phyloP scores from a whole-genome alignment of 2,113 vertebrate genomes.

The Australoheros scitulus region DNA sequence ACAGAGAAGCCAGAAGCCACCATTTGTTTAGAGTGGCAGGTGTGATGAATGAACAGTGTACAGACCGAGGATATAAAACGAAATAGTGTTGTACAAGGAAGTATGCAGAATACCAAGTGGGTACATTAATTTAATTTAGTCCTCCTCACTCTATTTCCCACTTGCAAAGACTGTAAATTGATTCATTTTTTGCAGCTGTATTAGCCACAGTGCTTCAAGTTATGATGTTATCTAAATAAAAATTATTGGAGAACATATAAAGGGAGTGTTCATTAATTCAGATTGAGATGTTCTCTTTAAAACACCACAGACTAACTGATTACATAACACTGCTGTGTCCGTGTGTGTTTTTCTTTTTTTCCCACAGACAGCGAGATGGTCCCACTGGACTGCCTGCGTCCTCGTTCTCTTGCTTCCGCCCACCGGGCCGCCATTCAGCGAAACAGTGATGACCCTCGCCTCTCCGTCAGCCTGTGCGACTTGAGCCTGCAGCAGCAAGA shows the following conservation, averaged over 20 bases:
- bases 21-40: constrained; percentile 45
- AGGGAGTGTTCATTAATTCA: constrained; percentile 7
- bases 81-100: constrained; percentile 8
- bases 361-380: constrained; percentile 90
- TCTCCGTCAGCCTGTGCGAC: constrained; percentile 90
- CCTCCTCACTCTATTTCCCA: background rate
- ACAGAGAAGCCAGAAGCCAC: constrained; percentile 27
- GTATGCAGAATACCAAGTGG: constrained; percentile 24
- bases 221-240: background rate
- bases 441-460: constrained; percentile 83
- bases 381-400: constrained; percentile 85
- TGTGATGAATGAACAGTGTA: constrained; percentile 44
- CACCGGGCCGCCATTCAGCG: constrained; percentile 83
- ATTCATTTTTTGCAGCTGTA: background rate
- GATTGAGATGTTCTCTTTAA: constrained; percentile 9
- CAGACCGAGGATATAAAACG: constrained; percentile 39
- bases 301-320: constrained; percentile 1
- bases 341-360: background rate
- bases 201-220: background rate
- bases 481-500: constrained; percentile 84
- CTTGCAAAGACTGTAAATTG: constrained; percentile 3
- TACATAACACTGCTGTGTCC: constrained; percentile 23
- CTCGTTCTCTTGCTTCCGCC: constrained; percentile 86
- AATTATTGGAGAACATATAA: background rate
- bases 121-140: background rate